Conservation (phyloP, 2,113 vertebrate species). For the Ctenodactylus gundi region DNA sequence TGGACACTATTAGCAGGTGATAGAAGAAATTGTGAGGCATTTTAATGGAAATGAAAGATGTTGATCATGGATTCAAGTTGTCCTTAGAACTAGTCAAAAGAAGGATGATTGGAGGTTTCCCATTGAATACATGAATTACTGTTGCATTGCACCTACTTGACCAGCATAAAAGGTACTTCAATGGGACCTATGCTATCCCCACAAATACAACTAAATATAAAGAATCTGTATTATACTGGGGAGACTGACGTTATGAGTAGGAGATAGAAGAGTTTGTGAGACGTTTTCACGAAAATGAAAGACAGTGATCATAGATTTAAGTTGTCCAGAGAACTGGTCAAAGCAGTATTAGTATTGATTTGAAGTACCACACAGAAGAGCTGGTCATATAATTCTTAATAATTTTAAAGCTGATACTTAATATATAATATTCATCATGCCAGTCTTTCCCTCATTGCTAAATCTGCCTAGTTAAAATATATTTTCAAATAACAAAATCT, state of each 20-base stretch:
- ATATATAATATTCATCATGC: background rate
- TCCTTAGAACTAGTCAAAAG: background rate
- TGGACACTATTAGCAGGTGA: background rate
- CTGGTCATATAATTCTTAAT: background rate
- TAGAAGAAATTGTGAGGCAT: background rate
- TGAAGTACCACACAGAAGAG: background rate
- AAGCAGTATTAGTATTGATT: background rate
- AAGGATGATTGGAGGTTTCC: background rate
- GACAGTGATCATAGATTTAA: background rate
- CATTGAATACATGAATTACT: background rate
- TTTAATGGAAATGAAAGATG: background rate
- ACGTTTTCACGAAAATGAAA: too few relatives aligned
- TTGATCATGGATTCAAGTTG: background rate
- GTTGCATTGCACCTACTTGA: background rate
- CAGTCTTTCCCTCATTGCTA: background rate
- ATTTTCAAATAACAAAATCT: background rate
- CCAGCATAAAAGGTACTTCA: too few relatives aligned
- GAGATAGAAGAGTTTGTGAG: too few relatives aligned
- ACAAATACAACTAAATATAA: too few relatives aligned
- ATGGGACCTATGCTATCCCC: too few relatives aligned
- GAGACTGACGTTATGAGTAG: too few relatives aligned
- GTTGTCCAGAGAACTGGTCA: background rate
- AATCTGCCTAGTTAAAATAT: background rate
- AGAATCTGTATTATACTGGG: too few relatives aligned
- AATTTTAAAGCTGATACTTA: background rate